Percentiles rank a stretch among this genome's conserved stretches.
Conservation (phyloP, 2,888 invertebrate species). For the Scaeva pyrastri region DNA sequence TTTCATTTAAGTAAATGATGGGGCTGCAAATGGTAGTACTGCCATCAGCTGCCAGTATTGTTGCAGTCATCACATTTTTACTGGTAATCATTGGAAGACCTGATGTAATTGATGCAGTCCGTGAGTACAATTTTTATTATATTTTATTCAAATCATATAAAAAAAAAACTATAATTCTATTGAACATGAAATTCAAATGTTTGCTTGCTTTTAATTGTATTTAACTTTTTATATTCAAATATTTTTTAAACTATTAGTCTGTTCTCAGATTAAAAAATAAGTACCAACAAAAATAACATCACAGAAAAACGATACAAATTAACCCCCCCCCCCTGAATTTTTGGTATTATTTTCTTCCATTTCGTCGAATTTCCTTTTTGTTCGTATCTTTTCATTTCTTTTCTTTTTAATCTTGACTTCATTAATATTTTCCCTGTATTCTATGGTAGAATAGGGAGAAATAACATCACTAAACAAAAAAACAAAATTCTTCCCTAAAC, state of each 20-base stretch:
- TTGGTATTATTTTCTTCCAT: slow-evolving; percentile 27
- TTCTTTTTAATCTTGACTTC: background rate
- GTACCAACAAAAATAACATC: slow-evolving; percentile 24
- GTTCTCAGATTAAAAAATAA: no score
- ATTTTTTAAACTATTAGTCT: no score
- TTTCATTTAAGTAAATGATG: slow-evolving; percentile 80
- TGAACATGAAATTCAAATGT: slow-evolving; percentile 4
- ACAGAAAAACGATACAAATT: no score
- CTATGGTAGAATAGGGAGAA: background rate
- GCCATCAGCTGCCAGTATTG: slow-evolving; percentile 82
- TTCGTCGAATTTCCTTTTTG: slow-evolving; percentile 5
- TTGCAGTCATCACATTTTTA: slow-evolving; percentile 82
- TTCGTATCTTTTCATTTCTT: background rate
- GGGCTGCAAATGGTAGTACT: slow-evolving; percentile 84
- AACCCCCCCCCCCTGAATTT: slow-evolving; percentile 18
- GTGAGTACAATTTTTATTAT: slow-evolving; percentile 80
- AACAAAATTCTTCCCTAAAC: background rate
- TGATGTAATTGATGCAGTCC: slow-evolving; percentile 82
- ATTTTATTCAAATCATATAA: slow-evolving; percentile 5
- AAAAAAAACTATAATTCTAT: background rate
- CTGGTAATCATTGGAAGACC: slow-evolving; percentile 82
- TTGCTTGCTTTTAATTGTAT: slow-evolving; percentile 69
- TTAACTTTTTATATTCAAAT: slow-evolving; percentile 54
- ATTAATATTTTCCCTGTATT: background rate
- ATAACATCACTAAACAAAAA: background rate